Evolutionary conservation across 2,888 invertebrate species (phyloP), one percentile per base, ranked within the genome.

Genomic region (Baronia brevicornis): DNA sequence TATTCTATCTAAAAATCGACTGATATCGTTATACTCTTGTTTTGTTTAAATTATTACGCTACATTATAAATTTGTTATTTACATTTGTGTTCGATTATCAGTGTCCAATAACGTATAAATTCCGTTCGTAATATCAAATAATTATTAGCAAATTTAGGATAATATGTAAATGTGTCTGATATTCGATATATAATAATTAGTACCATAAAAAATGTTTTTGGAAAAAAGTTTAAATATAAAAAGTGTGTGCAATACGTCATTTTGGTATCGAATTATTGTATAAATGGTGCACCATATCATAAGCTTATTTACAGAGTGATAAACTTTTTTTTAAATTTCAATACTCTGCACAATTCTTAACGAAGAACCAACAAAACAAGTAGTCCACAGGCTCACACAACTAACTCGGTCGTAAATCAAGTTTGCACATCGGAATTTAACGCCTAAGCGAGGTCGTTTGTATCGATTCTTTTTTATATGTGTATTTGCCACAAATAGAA

Each of bases 401-500:
- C 25, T 36, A 30, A 36, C 27, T 36, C 15, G 30, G 30, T 36
- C 22, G 36, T 36, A 36, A 36, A 36, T 36, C 36, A 36, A 36
- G 36, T 36, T 36, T 36, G 36, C 36, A 27, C 36, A 36, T 36
- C 36, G 36, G 36, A 36, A 36, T 30, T 36, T 36, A 36, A 36
- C 36, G 36, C 30, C 30, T 36, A 30, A 26, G 26, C 36, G 22
- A 36, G 36, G 30, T 36, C 30, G 30, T 27, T 26, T 24, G 20
- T 35, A 30, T 25, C 6, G 25, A 10, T 35, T 25, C 28, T 33
- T 30, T 27, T 20, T 17, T 29, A 29, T 30, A 30, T n/a, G n/a
- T n/a, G n/a, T 22, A 36, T 30, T 36, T 11, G 6, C 12, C 26
- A 18, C 29, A 26, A 30, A 36, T 26, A 30, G 35, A 36, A 18